Conservation (phyloP, 2,113 vertebrate species). For the Gopherus evgoodei region DNA sequence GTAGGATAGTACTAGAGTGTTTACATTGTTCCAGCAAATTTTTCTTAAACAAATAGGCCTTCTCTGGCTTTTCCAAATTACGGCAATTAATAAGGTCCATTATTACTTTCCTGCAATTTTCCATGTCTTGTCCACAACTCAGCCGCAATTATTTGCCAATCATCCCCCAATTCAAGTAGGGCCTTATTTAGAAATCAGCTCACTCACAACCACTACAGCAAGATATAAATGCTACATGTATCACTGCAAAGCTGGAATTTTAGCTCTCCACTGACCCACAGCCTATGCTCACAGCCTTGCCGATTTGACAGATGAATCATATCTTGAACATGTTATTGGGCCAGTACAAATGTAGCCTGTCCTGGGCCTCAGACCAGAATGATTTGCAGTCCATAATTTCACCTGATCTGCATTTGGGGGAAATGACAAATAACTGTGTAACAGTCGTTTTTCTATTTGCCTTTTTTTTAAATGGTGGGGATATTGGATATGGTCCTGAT, state of each 20-base stretch:
- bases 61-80: not conserved
- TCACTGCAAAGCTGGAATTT: slow-evolving; percentile 4
- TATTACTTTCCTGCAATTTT: not conserved
- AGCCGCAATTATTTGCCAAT: not conserved
- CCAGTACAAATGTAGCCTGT: not conserved
- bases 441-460: not conserved
- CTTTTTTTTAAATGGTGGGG: not conserved
- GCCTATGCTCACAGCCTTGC: not conserved
- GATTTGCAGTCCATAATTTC: not conserved
- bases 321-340: not conserved
- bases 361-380: not conserved
- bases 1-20: not conserved
- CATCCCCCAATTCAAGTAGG: not conserved
- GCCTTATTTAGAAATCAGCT: not conserved
- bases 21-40: not conserved
- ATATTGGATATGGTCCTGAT: fast-evolving
- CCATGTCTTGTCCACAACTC: not conserved
- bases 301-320: not conserved
- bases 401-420: not conserved
- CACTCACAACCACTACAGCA: slow-evolving; percentile 3
- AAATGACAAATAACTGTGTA: not conserved
- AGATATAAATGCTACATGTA: slow-evolving; percentile 23
- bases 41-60: not conserved
- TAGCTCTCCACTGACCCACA: not conserved
- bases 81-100: not conserved